Evolutionary conservation across 2,797 vertebrate species (phyloP), one percentile per base, ranked within the genome.

Genomic region (Trachurus trachurus): DNA sequence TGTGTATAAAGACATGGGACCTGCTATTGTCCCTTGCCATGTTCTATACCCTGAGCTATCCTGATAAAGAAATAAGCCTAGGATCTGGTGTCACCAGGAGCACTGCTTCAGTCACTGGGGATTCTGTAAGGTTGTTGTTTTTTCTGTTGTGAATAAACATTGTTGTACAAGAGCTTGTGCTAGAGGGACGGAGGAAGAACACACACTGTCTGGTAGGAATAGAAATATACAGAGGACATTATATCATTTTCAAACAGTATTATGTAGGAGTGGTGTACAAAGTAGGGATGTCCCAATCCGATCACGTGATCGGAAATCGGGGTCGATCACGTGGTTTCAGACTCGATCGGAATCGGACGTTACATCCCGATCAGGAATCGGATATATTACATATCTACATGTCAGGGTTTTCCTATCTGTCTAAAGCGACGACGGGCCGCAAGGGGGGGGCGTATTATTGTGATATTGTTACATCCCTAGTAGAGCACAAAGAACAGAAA

Each of bases 61-160:
- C 81, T 17, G 86, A 89, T 84, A 78, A 82, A 82, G 61, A 82
- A 73, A 72, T 79, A 79, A 90, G 81, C 70, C 54, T 40, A 37
- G 84, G 82, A 88, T 85, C 73, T 84, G 76, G 52, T 88, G 80
- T 85, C 80, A 78, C 79, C 57, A 54, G 83, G 70, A 86, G 78
- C 81, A 70, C 40, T 5, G 49, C 58, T 77, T 69, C 70, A 61
- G 31, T 71, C 78, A 61, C 62, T 44, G 45, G 21, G 66, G 74
- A 78, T 78, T 74, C 59, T 72, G 59, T 47, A 9, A 54, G 34
- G 53, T 52, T 66, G 57, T 58, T 70, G 58, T 66, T 53, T 40
- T 81, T 69, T 71, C 29, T 34, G 12, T 47, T 66, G 58, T 84
- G 66, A 80, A 83, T 76, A 84, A 86, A 82, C 31, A 22, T 44